These are phyloP conservation scores for Acleris sparsana DNA, from an alignment of 2,888 invertebrate genomes.

Conservation along the genomic window DNA sequence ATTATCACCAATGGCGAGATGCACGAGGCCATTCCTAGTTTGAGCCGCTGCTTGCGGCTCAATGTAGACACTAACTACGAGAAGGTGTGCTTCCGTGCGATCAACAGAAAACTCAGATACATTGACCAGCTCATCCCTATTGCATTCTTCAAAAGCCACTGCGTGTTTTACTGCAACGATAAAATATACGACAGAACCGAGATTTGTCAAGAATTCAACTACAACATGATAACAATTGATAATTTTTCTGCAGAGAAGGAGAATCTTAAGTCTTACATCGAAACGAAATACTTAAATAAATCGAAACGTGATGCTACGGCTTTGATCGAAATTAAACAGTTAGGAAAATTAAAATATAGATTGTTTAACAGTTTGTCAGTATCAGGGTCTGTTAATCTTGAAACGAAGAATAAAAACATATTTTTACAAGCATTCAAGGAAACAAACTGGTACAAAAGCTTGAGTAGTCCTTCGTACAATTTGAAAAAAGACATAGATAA, in stretches of 20 bases:
- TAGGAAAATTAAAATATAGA: slow-evolving; percentile 46
- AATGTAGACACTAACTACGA: slow-evolving; percentile 49
- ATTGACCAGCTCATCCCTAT: slow-evolving; percentile 47
- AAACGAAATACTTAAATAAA: slow-evolving; percentile 48
- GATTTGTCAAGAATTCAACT: slow-evolving; percentile 51
- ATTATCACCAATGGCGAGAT: slow-evolving; percentile 53
- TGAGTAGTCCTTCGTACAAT: slow-evolving; percentile 33
- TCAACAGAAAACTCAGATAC: slow-evolving; percentile 30
- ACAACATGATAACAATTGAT: slow-evolving; percentile 45
- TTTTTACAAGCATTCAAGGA: slow-evolving; percentile 45
- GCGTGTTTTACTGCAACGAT: slow-evolving; percentile 47
- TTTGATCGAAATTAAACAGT: slow-evolving; percentile 49
- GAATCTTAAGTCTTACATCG: slow-evolving; percentile 52
- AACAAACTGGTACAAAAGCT: slow-evolving; percentile 47
- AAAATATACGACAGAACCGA: slow-evolving; percentile 44
- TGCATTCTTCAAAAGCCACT: slow-evolving; percentile 46
- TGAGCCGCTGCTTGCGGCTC: slow-evolving; percentile 39
- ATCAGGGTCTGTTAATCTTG: slow-evolving; percentile 30
- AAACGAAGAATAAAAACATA: slow-evolving; percentile 44
- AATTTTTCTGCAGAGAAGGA: slow-evolving; percentile 50
- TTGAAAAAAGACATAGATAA: slow-evolving; percentile 50
- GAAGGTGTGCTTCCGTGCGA: slow-evolving; percentile 47
- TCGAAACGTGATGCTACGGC: slow-evolving; percentile 40
- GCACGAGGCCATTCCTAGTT: background rate
- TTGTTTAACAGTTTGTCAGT: slow-evolving; percentile 42